phyloP scores from a whole-genome alignment of 2,113 vertebrate species.

The Apteryx mantelli region DNA sequence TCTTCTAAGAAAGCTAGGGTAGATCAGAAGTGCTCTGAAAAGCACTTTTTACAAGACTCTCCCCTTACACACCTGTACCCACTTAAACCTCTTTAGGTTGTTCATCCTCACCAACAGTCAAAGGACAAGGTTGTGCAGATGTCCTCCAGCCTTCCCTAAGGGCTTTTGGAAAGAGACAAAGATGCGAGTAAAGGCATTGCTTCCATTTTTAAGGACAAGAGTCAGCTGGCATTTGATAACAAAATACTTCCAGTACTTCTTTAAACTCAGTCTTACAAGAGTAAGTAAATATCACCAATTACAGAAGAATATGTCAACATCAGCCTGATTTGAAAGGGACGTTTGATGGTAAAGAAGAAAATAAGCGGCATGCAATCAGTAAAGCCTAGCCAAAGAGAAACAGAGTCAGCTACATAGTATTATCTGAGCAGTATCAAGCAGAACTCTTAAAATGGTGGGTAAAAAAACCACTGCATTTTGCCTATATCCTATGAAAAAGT shows the following conservation, averaged over 20 bases:
- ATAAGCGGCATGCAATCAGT: neutral
- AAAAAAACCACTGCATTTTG: neutral
- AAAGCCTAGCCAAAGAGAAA: neutral
- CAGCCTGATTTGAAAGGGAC: neutral
- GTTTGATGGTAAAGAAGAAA: neutral
- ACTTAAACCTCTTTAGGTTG: accelerated
- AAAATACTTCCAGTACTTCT: neutral
- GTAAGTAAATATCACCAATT: neutral
- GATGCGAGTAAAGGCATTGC: neutral
- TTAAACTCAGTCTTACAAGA: neutral
- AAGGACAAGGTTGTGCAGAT: neutral
- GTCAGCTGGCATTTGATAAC: neutral
- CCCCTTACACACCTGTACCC: neutral
- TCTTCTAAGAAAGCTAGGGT: neutral
- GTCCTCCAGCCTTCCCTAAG: neutral
- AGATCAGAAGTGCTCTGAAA: neutral
- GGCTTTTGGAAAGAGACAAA: neutral
- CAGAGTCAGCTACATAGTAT: accelerated
- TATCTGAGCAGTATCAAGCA: neutral
- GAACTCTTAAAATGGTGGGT: neutral
- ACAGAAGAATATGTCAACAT: neutral
- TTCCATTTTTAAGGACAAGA: neutral
- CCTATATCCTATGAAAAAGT: neutral
- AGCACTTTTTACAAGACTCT: neutral
- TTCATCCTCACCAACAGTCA: neutral